Percentiles rank a stretch among this genome's conserved stretches.
phyloP scores from a whole-genome alignment of 2,113 vertebrate genomes.

The Pseudorhombus dupliciocellatus region DNA sequence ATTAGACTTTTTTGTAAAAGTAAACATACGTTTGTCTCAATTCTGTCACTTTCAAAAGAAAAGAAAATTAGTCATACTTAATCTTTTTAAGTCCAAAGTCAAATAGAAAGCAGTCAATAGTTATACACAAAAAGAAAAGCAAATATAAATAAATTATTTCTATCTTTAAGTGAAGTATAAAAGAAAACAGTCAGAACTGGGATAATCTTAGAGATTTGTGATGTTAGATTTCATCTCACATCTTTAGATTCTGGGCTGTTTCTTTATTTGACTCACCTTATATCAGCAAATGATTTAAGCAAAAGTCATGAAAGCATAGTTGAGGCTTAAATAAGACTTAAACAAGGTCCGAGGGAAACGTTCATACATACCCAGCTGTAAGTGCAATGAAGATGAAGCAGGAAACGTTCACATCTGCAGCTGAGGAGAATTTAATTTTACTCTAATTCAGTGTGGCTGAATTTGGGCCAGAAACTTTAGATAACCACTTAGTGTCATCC shows the following conservation, averaged over 20 bases:
- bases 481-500: conserved; percentile 26
- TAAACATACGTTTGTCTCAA: conserved; percentile 10
- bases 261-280: conserved; percentile 1
- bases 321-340: conserved; percentile 17
- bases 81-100: conserved; percentile 16
- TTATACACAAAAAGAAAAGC: conserved; percentile 1
- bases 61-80: background rate
- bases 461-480: conserved; percentile 51
- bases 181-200: conserved; percentile 4
- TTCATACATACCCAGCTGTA: conserved; percentile 14
- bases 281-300: background rate
- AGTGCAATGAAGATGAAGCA: conserved; percentile 43
- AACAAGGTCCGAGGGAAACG: conserved; percentile 6
- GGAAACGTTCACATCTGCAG: conserved; percentile 23
- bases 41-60: background rate
- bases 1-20: conserved; percentile 8
- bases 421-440: conserved; percentile 31
- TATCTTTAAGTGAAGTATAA: conserved; percentile 17
- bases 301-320: conserved; percentile 9
- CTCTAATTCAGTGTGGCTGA: conserved; percentile 10
- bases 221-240: background rate
- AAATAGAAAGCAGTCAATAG: background rate
- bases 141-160: conserved; percentile 16
- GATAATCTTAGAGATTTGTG: background rate
- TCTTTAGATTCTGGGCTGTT: conserved; percentile 5